phyloP scores from a whole-genome alignment of 2,113 vertebrate genomes.

The Myodes glareolus region DNA sequence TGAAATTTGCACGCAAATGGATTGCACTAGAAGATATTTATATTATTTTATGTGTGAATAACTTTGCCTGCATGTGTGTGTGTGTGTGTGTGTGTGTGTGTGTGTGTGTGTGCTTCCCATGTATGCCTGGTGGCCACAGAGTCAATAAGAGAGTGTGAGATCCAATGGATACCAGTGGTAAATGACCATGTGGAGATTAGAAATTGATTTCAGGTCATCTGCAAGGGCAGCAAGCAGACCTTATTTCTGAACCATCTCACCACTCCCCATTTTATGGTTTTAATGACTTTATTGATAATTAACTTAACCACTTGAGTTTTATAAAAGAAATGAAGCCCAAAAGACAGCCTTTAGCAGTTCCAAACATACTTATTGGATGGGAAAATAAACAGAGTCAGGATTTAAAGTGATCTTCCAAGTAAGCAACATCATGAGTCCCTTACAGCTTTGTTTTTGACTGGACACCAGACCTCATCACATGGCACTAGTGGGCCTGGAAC shows the following conservation, averaged over 20 bases:
- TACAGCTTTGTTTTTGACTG: neutral
- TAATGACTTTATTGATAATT: slow-evolving; percentile 1
- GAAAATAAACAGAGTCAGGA: neutral
- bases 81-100: too few relatives aligned
- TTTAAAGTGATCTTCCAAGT: neutral
- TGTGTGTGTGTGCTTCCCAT: too few relatives aligned
- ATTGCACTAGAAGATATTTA: neutral
- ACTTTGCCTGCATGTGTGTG: too few relatives aligned
- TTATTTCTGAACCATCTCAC: neutral
- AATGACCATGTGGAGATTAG: neutral
- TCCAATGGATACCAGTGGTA: neutral
- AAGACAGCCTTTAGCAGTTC: neutral
- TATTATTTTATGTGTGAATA: neutral
- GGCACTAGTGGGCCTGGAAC: neutral
- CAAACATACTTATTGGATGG: neutral
- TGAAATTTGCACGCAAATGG: too few relatives aligned
- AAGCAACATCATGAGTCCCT: neutral
- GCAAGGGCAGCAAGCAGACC: neutral
- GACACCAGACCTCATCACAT: too few relatives aligned
- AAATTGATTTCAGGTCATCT: neutral
- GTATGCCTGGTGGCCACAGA: neutral
- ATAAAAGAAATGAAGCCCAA: neutral
- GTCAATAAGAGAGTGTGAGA: neutral
- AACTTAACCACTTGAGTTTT: neutral
- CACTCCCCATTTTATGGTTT: neutral